Percentiles rank a stretch among this genome's conserved stretches.
phyloP scores from a whole-genome alignment of 2,797 vertebrate species.

The Champsocephalus esox region DNA sequence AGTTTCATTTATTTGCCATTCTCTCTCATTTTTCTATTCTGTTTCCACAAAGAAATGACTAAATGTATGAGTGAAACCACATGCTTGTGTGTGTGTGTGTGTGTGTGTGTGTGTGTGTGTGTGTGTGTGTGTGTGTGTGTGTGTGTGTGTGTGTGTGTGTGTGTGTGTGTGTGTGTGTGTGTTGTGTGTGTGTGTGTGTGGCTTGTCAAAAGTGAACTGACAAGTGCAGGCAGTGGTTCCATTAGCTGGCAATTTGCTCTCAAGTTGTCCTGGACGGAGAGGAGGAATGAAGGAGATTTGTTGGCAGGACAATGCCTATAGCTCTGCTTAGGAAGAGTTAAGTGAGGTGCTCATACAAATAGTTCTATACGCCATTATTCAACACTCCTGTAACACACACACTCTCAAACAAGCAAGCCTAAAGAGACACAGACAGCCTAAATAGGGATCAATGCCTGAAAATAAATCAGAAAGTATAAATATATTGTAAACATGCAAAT shows the following conservation, averaged over 20 bases:
- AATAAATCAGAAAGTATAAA: conserved; percentile 25
- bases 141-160: conserved; percentile 27
- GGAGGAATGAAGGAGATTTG: conserved; percentile 76
- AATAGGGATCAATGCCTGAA: conserved; percentile 36
- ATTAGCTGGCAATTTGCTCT: conserved; percentile 90
- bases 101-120: conserved; percentile 40
- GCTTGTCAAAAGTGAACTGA: conserved; percentile 71
- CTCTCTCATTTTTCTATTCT: conserved; percentile 58
- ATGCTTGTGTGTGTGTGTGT: conserved; percentile 60
- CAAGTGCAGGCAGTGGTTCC: conserved; percentile 84
- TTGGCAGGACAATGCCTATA: conserved; percentile 85
- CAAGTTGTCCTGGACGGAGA: conserved; percentile 78
- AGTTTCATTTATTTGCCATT: conserved; percentile 73
- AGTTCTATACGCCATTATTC: conserved; percentile 51
- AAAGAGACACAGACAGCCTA: neutral
- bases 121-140: conserved; percentile 18
- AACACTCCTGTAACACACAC: conserved; percentile 34
- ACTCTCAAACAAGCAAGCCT: conserved; percentile 10
- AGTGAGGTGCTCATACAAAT: conserved; percentile 55
- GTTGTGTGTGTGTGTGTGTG: conserved; percentile 42
- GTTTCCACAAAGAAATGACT: conserved; percentile 78
- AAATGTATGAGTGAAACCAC: conserved; percentile 83
- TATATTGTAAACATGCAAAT: conserved; percentile 12
- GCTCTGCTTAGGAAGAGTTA: conserved; percentile 83
- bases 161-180: conserved; percentile 40